These are phyloP conservation scores for Andrena chrysosceles DNA, from an alignment of 2,888 invertebrate species.

Conservation along the genomic window DNA sequence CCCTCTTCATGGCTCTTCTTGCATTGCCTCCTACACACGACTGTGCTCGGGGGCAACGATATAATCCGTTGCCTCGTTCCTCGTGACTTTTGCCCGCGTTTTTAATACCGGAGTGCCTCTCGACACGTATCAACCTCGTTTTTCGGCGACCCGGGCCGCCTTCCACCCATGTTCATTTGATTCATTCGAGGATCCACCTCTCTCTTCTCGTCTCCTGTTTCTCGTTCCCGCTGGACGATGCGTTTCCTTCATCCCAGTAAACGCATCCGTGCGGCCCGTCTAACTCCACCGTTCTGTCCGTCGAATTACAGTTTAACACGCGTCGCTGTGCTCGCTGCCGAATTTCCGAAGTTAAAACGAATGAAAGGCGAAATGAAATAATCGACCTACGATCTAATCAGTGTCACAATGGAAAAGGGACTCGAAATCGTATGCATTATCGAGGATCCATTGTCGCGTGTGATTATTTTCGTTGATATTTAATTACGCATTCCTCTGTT, in stretches of 20 bases:
- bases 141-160: conserved; percentile 21
- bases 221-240: neutral
- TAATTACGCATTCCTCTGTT: too few species aligned
- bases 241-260: conserved; percentile 1
- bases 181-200: conserved; percentile 22
- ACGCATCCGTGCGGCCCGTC: neutral
- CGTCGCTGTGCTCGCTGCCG: neutral
- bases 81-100: conserved; percentile 64
- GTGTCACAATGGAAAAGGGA: too few species aligned
- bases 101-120: conserved; percentile 64
- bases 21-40: conserved; percentile 78
- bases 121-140: conserved; percentile 64
- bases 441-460: too few species aligned
- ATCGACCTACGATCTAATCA: too few species aligned
- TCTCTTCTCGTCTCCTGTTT: neutral
- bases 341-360: neutral
- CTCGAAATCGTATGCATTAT: too few species aligned
- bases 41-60: conserved; percentile 75
- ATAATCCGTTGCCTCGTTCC: conserved; percentile 76
- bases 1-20: conserved; percentile 68
- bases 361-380: neutral
- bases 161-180: conserved; percentile 28
- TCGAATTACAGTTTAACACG: conserved; percentile 7
- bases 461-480: too few species aligned
- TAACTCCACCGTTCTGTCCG: neutral